phyloP scores from a whole-genome alignment of 2,113 vertebrate species.

The Sorex araneus region DNA sequence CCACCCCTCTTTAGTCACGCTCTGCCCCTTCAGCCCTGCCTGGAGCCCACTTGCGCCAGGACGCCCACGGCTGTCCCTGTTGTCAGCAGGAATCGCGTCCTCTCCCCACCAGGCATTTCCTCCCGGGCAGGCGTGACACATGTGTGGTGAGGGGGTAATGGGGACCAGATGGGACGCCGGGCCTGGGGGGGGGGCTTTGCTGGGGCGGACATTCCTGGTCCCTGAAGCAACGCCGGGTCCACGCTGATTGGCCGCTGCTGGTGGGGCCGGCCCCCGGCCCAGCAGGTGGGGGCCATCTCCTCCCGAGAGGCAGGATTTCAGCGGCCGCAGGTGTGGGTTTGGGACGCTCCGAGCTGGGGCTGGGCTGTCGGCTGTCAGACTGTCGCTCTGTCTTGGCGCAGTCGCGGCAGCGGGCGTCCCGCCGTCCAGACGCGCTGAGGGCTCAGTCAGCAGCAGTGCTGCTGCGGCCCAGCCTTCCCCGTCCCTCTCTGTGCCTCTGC shows the following conservation, averaged over 20 bases:
- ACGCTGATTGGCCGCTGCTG: conserved; percentile 44
- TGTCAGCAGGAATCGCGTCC: neutral
- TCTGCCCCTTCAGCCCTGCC: neutral
- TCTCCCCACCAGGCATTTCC: neutral
- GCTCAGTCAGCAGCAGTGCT: neutral
- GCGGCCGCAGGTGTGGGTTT: neutral
- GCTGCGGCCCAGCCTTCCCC: rapidly evolving
- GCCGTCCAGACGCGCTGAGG: neutral
- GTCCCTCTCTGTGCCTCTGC: neutral
- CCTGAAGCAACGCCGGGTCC: conserved; percentile 63
- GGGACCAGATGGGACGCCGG: conserved; percentile 62
- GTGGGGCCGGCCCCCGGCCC: neutral
- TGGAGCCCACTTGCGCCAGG: neutral
- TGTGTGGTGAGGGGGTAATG: neutral
- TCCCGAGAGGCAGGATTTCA: neutral
- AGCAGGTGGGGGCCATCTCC: neutral
- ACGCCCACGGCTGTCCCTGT: too few species aligned
- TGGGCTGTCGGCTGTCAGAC: too few species aligned
- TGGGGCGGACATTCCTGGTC: conserved; percentile 72
- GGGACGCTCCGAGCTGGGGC: neutral
- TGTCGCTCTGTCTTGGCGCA: neutral
- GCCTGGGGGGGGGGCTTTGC: conserved; percentile 58
- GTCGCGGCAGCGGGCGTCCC: rapidly evolving
- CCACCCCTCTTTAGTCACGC: neutral
- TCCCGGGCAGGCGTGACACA: neutral